Evolutionary conservation across 2,888 invertebrate genomes (phyloP), one percentile per base, ranked within the genome.

Genomic region (Agriotes lineatus): DNA sequence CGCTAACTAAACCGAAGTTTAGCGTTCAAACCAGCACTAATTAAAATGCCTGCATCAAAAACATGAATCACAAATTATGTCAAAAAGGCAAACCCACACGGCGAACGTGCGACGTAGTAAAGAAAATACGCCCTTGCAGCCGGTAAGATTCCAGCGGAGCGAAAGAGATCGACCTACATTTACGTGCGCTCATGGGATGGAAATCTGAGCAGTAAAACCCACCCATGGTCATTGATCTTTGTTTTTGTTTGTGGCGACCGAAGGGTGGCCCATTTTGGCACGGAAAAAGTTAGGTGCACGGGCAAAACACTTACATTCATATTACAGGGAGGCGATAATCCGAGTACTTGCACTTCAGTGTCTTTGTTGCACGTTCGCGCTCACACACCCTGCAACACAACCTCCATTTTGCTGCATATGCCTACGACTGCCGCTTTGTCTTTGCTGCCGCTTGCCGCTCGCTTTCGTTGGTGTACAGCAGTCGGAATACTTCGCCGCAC

Each of bases 141-240:
- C 30, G 54, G 19, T 19, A 45, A 33, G 20, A n/a, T 52, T 14
- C 35, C 22, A 35, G 42, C 9, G 20, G 63, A 52, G 64, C 25
- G 20, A 64, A 39, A 56, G 60, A 67, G 67, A 67, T 50, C 33
- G 37, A 44, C n/a, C 12, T 56, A 61, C 42, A 16, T 45, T 33
- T 60, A 60, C 67, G 67, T 67, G 45, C 44, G 50, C 42, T 35
- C 52, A 33, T 48, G 44, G 44, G 39, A 58, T 50, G 19, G 35
- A 66, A 67, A 60, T 61, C 60, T 56, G 52, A 69, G 54, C 52
- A 65, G 77, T 78, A 79, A 79, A 82, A 81, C 83, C 83, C 83
- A 82, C 83, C 84, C 82, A 83, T 84, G 83, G 84, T 83, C 83
- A 84, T 84, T 83, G 83, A 84, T 84, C 84, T 79, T 61, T 58